Evolutionary conservation across 2,113 vertebrate genomes (phyloP), one percentile per base, ranked within the genome.

Genomic region (Oophaga pumilio): DNA sequence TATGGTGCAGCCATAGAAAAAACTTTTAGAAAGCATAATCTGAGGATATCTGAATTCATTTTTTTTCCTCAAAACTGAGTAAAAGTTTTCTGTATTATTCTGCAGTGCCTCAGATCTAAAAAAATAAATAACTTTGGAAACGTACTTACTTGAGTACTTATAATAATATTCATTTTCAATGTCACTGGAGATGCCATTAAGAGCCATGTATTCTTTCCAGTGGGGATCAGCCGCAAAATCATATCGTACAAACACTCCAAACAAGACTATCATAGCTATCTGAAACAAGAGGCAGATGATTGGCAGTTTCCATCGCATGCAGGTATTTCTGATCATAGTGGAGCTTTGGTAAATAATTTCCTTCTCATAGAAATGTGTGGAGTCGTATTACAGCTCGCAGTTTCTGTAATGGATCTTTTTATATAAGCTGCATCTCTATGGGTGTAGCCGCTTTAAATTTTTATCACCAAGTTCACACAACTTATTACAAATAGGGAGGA

Each of bases 161-260:
- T 91, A 99, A 94, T 99, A 99, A 95, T 97, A 99, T 74, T 99
- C 97, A 0, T 99, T 99, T 87, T 98, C 96, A 0, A 93, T 66
- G 79, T 97, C 93, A 0, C 95, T 96, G 82, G 94, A 93, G 73
- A 96, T 80, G 92, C 98, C 98, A 11, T 91, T 0, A 0, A 20
- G 0, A 0, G 0, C 2, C 87, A 85, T 97, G 73, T 82, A 60
- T 9, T 94, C 84, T 0, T 43, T 0, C 98, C 97, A 99, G 49
- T 92, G 94, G 0, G 94, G 89, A 0, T 97, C 95, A 0, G 97
- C 92, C 64, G 98, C 94, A 0, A 91, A 11, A 53, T 95, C 22
- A 0, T 98, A 98, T 82, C 97, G 96, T 88, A 98, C 95, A 0
- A 98, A 99, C 85, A 98, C 82, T 1, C 97, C 97, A 0, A 99